Base-by-base conservation (phyloP, 2,888 invertebrate species). In the Aricia artaxerxes region DNA sequence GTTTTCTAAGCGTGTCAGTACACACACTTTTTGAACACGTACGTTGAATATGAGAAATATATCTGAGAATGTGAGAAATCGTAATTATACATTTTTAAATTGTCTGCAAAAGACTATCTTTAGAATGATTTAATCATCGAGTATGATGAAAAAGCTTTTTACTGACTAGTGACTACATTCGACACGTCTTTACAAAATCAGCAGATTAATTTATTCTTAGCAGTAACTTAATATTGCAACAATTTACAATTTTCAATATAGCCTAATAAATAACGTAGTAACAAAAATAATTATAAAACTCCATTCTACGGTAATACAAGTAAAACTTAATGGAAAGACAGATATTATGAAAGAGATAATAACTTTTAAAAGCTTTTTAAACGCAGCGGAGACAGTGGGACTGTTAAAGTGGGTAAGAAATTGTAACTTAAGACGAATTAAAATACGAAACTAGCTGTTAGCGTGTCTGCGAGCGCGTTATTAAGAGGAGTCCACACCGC, bases 291-390 rank as follows among this genome's bases (percentile, higher is more conserved):
- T 24, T 24, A 69, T 35, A 35, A 69, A 69, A 69, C 35, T 69
- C 69, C 13, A 69, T 69, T 69, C 35, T 35, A 35, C 11, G 35
- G 11, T 69, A 69, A 69, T 69, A 35, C 35, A 35, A 76, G 76
- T 76, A 53, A 53, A 76, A 76, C 75, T 76, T 49, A 76, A 76
- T 76, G 57, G 76, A 49, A 76, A 76, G 49, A 76, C 76, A 76
- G 76, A 76, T 76, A 76, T 76, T 76, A 76, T 76, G 76, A 76
- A 76, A 76, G 53, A 76, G 57, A 76, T 76, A 76, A 76, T 76
- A 76, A 76, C 76, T 76, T 76, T 76, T 76, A 76, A 76, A 76
- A 76, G 76, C 76, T 76, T 76, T 49, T 76, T 76, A 76, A 76
- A 76, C 53, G 76, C 35, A 76, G 76, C 76, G 53, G 76, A 49